These are phyloP conservation scores for Drosophila kepulauana DNA, from an alignment of 1,140 invertebrate species.

Conservation along the genomic window DNA sequence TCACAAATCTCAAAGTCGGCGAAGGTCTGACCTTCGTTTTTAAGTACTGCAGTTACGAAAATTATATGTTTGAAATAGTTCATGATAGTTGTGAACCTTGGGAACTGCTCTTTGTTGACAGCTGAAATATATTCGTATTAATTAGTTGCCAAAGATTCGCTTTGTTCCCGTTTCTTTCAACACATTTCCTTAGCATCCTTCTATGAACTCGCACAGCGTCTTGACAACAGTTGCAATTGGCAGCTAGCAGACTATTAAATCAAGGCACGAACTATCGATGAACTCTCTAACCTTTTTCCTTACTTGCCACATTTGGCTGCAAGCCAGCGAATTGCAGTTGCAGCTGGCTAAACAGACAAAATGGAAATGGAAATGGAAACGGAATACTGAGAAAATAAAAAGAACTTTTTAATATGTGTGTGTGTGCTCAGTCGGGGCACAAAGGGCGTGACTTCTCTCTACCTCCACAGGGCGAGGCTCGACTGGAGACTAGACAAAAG, in stretches of 20 bases:
- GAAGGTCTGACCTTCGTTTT: slow-evolving; percentile 47
- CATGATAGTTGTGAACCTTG: not conserved
- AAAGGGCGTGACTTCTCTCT: not conserved
- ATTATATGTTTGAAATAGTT: not conserved
- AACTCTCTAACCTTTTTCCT: slow-evolving; percentile 47
- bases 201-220: slow-evolving; percentile 10
- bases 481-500: slow-evolving; percentile 59
- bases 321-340: slow-evolving; percentile 48
- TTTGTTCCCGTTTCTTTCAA: not conserved
- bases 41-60: not conserved
- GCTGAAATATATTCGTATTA: too few relatives aligned
- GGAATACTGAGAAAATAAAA: slow-evolving; percentile 56
- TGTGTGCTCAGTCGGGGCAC: slow-evolving; percentile 49
- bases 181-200: not conserved
- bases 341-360: slow-evolving; percentile 37
- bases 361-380: slow-evolving; percentile 58
- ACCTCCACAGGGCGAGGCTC: not conserved
- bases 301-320: slow-evolving; percentile 60
- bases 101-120: too few relatives aligned
- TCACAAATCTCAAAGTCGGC: not conserved
- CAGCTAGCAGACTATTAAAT: slow-evolving; percentile 76
- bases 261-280: slow-evolving; percentile 80
- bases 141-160: not conserved
- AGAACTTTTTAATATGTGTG: slow-evolving; percentile 75
- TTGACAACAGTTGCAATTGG: slow-evolving; percentile 65